These are phyloP conservation scores for Anticlea derivata DNA, from an alignment of 2,888 invertebrate genomes.

Conservation along the genomic window DNA sequence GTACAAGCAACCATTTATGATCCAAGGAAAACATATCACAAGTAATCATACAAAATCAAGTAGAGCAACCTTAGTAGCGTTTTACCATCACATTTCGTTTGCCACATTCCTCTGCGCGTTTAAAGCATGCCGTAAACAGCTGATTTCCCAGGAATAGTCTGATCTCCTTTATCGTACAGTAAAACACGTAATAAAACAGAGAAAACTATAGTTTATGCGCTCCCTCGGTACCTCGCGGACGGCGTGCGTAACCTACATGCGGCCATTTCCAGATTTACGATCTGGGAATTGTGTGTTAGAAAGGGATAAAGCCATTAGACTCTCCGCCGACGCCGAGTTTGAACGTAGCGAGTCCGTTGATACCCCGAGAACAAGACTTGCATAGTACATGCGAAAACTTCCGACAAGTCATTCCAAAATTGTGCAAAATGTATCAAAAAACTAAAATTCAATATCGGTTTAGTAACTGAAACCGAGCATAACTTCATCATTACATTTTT, in stretches of 20 bases:
- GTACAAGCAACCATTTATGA: too few species aligned
- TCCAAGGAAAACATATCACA: too few species aligned
- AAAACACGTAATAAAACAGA: conserved; percentile 83
- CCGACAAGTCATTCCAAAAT: conserved; percentile 33
- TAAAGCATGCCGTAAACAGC: conserved; percentile 83
- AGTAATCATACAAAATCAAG: conserved; percentile 37
- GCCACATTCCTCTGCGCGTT: conserved; percentile 83
- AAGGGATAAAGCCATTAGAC: conserved; percentile 80
- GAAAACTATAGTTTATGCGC: conserved; percentile 83
- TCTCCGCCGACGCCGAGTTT: conserved; percentile 74
- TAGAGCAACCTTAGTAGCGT: conserved; percentile 64
- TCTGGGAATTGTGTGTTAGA: conserved; percentile 84
- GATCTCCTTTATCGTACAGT: conserved; percentile 79
- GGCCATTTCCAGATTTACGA: conserved; percentile 85
- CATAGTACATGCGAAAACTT: conserved; percentile 56
- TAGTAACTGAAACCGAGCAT: not conserved
- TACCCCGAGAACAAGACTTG: conserved; percentile 68
- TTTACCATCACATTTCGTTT: conserved; percentile 73
- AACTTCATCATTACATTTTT: conserved; percentile 6
- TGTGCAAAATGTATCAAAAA: conserved; percentile 8
- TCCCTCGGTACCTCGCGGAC: conserved; percentile 76
- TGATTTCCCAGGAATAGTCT: conserved; percentile 80
- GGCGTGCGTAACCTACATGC: conserved; percentile 85
- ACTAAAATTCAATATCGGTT: not conserved
- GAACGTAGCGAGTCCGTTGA: conserved; percentile 68